Evolutionary conservation across 2,888 invertebrate species (phyloP).

Genomic region (Agrotis clavis): DNA sequence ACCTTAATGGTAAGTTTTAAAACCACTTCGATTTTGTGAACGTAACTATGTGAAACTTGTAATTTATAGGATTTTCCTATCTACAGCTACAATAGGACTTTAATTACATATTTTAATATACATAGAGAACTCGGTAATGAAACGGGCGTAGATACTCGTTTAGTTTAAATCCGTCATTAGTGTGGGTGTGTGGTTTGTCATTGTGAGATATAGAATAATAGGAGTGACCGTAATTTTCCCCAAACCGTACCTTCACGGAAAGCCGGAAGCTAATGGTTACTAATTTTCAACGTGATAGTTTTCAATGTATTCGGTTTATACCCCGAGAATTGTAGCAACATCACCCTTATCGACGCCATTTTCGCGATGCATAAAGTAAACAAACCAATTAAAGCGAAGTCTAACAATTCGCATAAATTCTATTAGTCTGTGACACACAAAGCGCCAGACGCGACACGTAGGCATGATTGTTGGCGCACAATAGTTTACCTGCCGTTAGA

Average conservation of each 20-base stretch:
- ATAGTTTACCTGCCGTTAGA: slow-evolving; percentile 62
- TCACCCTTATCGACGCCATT: slow-evolving; percentile 4
- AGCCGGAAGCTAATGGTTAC: not conserved
- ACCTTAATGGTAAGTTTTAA: slow-evolving; percentile 54
- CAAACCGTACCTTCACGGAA: slow-evolving; percentile 5
- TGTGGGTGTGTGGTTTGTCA: slow-evolving; percentile 13
- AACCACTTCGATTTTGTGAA: slow-evolving; percentile 58
- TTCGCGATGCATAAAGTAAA: slow-evolving; percentile 33
- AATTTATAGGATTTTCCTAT: slow-evolving; percentile 51
- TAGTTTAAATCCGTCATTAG: slow-evolving; percentile 35
- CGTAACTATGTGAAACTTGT: slow-evolving; percentile 34
- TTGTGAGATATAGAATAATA: slow-evolving; percentile 19
- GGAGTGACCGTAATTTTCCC: slow-evolving; percentile 23
- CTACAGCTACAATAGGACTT: not conserved
- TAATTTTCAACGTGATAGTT: slow-evolving; percentile 28
- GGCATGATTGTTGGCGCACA: slow-evolving; percentile 61
- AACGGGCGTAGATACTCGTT: not conserved
- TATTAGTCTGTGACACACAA: slow-evolving; percentile 61
- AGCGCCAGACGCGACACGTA: slow-evolving; percentile 57
- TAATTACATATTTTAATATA: slow-evolving; percentile 28
- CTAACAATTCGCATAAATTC: slow-evolving; percentile 58
- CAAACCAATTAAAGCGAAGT: slow-evolving; percentile 51
- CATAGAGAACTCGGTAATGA: slow-evolving; percentile 6
- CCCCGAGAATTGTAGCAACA: slow-evolving; percentile 4
- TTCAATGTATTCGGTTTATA: slow-evolving; percentile 14